A percentile compares a stretch with the other conserved stretches of the same genome.
These are phyloP conservation scores for Leucophora obtusa DNA, from an alignment of 2,888 invertebrate species.

Conservation along the genomic window DNA sequence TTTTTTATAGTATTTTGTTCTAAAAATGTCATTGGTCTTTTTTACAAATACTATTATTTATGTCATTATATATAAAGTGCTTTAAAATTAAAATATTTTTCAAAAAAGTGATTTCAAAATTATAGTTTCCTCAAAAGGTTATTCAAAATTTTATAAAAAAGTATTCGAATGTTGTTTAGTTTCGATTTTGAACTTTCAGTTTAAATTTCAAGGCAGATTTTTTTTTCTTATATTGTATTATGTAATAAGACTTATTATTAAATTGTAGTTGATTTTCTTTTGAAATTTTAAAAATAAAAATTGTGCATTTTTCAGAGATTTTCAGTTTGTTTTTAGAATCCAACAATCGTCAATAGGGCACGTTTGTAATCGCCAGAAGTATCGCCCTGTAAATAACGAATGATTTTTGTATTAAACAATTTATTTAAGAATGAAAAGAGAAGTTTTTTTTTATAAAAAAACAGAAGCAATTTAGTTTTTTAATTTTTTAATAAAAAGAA, in stretches of 20 bases:
- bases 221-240: constrained; percentile 35
- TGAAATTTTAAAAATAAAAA: constrained; percentile 33
- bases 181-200: constrained; percentile 34
- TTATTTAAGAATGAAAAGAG: not conserved
- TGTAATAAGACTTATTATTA: not conserved
- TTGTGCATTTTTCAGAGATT: constrained; percentile 55
- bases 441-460: not conserved
- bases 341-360: constrained; percentile 91
- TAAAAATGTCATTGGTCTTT: constrained; percentile 46
- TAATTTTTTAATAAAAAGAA: not conserved
- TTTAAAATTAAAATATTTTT: not conserved
- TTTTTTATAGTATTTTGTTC: constrained; percentile 1
- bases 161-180: constrained; percentile 21
- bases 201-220: constrained; percentile 52
- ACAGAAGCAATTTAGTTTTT: not conserved
- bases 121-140: not conserved
- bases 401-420: constrained; percentile 65
- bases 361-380: constrained; percentile 96
- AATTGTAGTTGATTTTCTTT: constrained; percentile 51
- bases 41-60: constrained; percentile 39
- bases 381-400: constrained; percentile 86
- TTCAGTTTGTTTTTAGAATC: constrained; percentile 72
- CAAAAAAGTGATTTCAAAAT: not conserved
- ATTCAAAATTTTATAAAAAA: constrained; percentile 9
- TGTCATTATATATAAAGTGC: constrained; percentile 1